Evolutionary conservation across 1,140 invertebrate species (phyloP), one percentile per base, ranked within the genome.

Genomic region (Camponotus vicinus): DNA sequence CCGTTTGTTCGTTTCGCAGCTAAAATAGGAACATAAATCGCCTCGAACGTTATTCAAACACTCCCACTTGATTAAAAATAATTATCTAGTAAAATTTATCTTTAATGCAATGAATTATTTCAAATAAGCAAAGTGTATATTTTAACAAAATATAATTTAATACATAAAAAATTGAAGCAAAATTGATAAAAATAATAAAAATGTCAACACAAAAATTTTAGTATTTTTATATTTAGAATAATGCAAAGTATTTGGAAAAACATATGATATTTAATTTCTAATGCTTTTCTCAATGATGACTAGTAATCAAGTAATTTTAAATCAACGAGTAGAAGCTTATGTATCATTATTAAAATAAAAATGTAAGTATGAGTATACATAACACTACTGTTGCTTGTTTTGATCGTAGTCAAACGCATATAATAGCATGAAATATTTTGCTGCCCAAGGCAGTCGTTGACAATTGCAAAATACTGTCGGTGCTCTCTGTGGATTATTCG

Each of bases 11-110:
- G 21, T 59, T 73, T 73, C 55, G 55, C 55, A 9, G 79, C 27
- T 73, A 45, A 75, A 83, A 83, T 40, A 63, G 69, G 40, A 83
- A 49, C 69, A 45, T 27, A 83, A 52, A 83, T 75, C 63, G 45
- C n/a, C 32, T 42, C 27, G 27, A 73, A 75, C 27, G 52, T 73
- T 82, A 73, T 27, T 42, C 32, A 45, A 75, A 73, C n/a, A 63
- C 49, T 61, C 13, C 18, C 7, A 52, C 18, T 11, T 52, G 40
- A 73, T 45, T 40, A 40, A 21, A 83, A 34, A 13, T 37, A 18
- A 37, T 67, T 40, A 37, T 79, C 1, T 21, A 42, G 11, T 37
- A 27, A 55, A 21, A 21, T 11, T 4, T 27, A 27, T 66, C 34
- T 7, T 3, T 52, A 21, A 21, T 27, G 1, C 9, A 8, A 52